Evolutionary conservation across 2,797 vertebrate genomes (phyloP).

Genomic region (Anguilla pacifica): DNA sequence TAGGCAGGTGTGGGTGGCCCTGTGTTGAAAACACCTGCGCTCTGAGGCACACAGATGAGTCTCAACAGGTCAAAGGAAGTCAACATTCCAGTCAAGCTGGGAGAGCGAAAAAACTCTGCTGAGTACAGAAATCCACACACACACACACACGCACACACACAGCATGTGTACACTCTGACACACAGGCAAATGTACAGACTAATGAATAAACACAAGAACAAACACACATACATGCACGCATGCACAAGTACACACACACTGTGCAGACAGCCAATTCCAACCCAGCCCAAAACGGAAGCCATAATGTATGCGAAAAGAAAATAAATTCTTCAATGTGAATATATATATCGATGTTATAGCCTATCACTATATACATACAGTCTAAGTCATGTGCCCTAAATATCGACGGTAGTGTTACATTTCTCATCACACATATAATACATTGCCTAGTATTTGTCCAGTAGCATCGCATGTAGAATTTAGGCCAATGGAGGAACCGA

Average conservation of each 20-base stretch:
- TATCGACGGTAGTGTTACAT: background rate
- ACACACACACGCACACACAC: background rate
- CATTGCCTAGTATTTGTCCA: background rate
- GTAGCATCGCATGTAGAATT: background rate
- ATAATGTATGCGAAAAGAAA: no score
- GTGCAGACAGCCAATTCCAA: background rate
- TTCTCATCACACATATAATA: background rate
- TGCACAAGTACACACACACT: background rate
- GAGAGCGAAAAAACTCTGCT: constrained; percentile 36
- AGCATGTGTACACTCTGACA: background rate
- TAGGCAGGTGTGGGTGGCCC: constrained; percentile 43
- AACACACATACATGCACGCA: background rate
- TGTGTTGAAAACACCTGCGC: constrained; percentile 44
- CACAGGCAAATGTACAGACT: background rate
- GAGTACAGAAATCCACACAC: constrained; percentile 30
- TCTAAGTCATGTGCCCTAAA: background rate
- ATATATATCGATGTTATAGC: no score
- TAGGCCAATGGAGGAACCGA: background rate
- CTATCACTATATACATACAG: no score
- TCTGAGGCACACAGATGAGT: constrained; percentile 60
- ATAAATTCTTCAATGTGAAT: no score
- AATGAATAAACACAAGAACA: background rate
- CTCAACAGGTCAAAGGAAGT: constrained; percentile 64
- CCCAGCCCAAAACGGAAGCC: no score
- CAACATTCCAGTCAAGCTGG: constrained; percentile 56